These are phyloP conservation scores for Syngnathus scovelli DNA, from an alignment of 2,113 vertebrate species.

Conservation along the genomic window DNA sequence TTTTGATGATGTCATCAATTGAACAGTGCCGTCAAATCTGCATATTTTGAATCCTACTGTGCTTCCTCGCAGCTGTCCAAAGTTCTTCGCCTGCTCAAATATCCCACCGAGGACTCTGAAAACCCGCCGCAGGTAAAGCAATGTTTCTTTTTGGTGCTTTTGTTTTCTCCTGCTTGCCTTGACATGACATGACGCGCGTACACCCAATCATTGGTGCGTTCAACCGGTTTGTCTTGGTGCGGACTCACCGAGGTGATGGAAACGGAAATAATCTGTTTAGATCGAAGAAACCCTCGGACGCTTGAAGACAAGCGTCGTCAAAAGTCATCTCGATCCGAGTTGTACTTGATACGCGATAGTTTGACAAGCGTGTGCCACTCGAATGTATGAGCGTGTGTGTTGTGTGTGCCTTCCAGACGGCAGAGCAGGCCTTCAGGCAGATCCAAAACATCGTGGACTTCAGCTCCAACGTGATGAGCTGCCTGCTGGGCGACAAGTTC, in stretches of 20 bases:
- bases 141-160: background rate
- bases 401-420: conserved; percentile 52
- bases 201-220: background rate
- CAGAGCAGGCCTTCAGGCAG: conserved; percentile 86
- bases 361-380: too few species aligned
- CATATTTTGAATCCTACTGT: background rate
- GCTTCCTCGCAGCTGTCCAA: conserved; percentile 75
- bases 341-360: too few species aligned
- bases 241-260: too few species aligned
- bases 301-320: too few species aligned
- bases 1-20: background rate
- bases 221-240: background rate
- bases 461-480: conserved; percentile 93
- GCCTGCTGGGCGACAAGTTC: conserved; percentile 88
- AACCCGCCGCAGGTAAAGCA: conserved; percentile 62
- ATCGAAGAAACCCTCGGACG: too few species aligned
- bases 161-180: background rate
- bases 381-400: background rate
- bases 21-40: too few species aligned
- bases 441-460: conserved; percentile 94
- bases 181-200: too few species aligned
- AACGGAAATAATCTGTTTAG: too few species aligned
- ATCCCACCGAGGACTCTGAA: conserved; percentile 70
- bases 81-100: conserved; percentile 92
- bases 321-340: too few species aligned